These are phyloP conservation scores for Arnoldichthys spilopterus DNA, from an alignment of 2,797 vertebrate species.

Conservation along the genomic window DNA sequence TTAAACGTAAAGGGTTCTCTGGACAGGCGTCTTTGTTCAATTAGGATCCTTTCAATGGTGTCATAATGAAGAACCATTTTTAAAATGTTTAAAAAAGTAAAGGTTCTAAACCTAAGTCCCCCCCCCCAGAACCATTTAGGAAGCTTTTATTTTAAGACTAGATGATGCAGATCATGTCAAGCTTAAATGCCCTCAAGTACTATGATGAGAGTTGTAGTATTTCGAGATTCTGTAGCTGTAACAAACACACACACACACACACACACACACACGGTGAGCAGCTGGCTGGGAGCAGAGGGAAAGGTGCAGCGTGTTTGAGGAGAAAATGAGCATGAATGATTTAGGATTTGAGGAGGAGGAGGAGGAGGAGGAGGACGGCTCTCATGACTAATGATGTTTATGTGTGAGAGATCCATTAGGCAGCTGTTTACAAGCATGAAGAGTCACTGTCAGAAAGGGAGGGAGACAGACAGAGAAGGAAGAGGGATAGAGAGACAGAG, in stretches of 20 bases:
- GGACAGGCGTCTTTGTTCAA: no score
- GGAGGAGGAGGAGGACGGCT: slow-evolving; percentile 40
- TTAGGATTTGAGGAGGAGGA: slow-evolving; percentile 32
- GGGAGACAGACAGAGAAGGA: background rate
- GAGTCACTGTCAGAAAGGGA: slow-evolving; percentile 35
- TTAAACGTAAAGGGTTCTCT: no score
- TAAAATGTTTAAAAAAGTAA: no score
- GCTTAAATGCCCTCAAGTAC: no score
- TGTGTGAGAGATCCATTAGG: slow-evolving; percentile 59
- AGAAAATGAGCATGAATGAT: slow-evolving; percentile 56
- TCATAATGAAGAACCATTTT: no score
- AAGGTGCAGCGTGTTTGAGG: slow-evolving; percentile 21
- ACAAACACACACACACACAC: background rate
- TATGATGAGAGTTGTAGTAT: no score
- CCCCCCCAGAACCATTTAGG: no score
- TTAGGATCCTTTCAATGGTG: no score
- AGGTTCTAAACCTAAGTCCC: no score
- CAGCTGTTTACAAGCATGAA: slow-evolving; percentile 60
- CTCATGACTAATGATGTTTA: slow-evolving; percentile 60
- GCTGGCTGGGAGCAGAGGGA: slow-evolving; percentile 6
- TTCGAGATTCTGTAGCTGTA: no score
- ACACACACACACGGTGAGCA: slow-evolving; percentile 14
- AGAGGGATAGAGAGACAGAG: slow-evolving; percentile 8
- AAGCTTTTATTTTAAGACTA: no score
- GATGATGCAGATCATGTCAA: no score